Base-by-base conservation (phyloP, 2,888 invertebrate genomes). In the Phortica magna region DNA sequence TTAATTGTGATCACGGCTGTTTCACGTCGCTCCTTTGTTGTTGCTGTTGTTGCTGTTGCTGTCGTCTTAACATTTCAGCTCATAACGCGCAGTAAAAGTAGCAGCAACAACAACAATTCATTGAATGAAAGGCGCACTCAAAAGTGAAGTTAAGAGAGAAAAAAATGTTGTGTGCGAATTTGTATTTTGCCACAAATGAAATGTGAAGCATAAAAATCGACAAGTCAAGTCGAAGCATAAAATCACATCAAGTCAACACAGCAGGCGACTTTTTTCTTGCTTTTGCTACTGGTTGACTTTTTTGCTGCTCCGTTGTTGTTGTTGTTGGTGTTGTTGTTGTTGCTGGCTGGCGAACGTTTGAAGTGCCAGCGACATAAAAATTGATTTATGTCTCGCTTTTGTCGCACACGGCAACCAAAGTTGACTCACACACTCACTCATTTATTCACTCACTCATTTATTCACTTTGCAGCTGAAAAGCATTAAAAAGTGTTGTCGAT, bases 341-440 rank as follows among this genome's bases (percentile, higher is more conserved):
- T 14, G 41, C 67, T 71, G 70, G 53, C 41, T 65, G 14, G 55
- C 53, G 42, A 71, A 71, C 53, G 55, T 71, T 71, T 71, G 70
- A 71, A 71, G 70, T 71, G 70, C 31, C 70, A 68, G 68, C 42
- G 68, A 68, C 55, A 71, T 71, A 71, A 71, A 71, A 71, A 71
- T 71, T 71, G 70, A 71, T 71, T 71, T 71, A 71, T 71, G 70
- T 71, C 70, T 71, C 53, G 70, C 31, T 53, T 71, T 19, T 53
- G 70, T 55, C 53, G 53, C 70, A 17, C 55, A 71, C 70, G 31
- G 53, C 22, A 53, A 71, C 31, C 42, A 7, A 43, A 42, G 43
- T 17, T 19, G n/a, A 48, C 53, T 17, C 48, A 71, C 39, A 14
- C 22, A 71, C 55, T 31, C 53, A 31, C 31, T n/a, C 70, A 53